These are phyloP conservation scores for Rostratula benghalensis DNA, from an alignment of 2,113 vertebrate species.

Conservation along the genomic window DNA sequence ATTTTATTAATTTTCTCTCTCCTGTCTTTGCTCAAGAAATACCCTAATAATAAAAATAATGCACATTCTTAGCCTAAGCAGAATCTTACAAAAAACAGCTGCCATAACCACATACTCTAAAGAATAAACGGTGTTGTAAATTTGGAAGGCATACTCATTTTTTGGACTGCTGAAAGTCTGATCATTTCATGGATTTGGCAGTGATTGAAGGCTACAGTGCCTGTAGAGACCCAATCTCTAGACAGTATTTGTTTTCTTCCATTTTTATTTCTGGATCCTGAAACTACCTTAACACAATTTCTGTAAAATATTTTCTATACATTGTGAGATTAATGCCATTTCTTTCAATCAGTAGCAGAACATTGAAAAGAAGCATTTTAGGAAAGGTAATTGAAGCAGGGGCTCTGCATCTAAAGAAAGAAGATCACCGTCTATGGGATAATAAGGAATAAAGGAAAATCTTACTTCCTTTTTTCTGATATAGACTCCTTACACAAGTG, in stretches of 20 bases:
- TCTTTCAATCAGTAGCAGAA: background rate
- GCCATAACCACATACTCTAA: background rate
- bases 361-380: background rate
- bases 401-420: background rate
- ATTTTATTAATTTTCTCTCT: background rate
- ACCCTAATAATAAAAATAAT: background rate
- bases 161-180: background rate
- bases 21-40: background rate
- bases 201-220: background rate
- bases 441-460: background rate
- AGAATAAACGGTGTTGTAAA: background rate
- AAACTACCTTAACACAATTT: background rate
- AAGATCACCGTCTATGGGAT: background rate
- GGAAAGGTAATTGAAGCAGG: background rate
- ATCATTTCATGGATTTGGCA: background rate
- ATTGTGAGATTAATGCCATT: background rate
- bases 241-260: background rate
- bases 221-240: background rate
- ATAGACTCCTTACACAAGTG: background rate
- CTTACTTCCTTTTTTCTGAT: background rate
- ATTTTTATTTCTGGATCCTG: background rate
- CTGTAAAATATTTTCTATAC: background rate
- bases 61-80: background rate
- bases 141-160: background rate
- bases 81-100: background rate